Conservation (phyloP, 2,888 invertebrate genomes). For the Malacosoma neustria region DNA sequence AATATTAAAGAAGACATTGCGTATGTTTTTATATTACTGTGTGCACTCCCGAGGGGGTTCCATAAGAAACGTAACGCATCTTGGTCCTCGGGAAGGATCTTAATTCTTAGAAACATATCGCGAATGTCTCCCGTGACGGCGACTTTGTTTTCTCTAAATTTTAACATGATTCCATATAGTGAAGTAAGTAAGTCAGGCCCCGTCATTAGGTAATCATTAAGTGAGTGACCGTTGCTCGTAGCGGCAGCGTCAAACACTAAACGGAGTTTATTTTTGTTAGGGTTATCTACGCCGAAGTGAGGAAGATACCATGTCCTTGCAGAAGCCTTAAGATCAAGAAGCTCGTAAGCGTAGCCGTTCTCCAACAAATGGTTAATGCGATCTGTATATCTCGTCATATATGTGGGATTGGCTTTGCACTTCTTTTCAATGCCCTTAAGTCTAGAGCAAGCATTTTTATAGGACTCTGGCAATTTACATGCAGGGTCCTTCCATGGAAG, state of each 20-base stretch:
- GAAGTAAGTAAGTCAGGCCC: background rate
- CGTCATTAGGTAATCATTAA: background rate
- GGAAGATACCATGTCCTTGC: background rate
- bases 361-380: background rate
- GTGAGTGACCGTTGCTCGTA: background rate
- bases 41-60: background rate
- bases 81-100: background rate
- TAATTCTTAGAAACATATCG: background rate
- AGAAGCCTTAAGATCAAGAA: background rate
- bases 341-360: background rate
- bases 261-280: background rate
- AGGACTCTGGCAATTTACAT: background rate
- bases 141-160: background rate
- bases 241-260: background rate
- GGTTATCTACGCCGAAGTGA: background rate
- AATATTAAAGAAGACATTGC: background rate
- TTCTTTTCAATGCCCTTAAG: background rate
- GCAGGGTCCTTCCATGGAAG: background rate
- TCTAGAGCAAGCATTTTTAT: background rate
- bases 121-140: background rate
- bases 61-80: background rate
- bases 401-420: background rate
- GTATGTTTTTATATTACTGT: background rate
- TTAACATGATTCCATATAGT: background rate
- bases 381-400: background rate